Conservation (phyloP, 2,113 vertebrate genomes). For the Mastomys coucha region DNA sequence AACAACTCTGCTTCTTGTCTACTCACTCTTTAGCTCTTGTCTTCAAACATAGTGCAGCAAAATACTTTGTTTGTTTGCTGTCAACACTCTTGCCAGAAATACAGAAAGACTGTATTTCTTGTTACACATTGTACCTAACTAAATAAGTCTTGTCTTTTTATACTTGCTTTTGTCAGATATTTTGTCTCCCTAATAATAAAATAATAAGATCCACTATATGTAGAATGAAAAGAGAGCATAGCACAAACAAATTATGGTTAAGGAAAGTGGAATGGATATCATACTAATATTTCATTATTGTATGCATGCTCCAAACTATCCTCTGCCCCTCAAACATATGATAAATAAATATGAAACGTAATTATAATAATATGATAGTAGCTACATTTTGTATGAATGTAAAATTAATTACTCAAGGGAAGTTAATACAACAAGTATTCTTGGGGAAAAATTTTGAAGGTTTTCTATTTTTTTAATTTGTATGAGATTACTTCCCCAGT, state of each 20-base stretch:
- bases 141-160: not conserved
- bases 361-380: not conserved
- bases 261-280: not conserved
- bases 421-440: not conserved
- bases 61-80: too few species aligned
- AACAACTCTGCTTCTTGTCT: not conserved
- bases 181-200: not conserved
- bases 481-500: not conserved
- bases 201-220: not conserved
- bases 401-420: not conserved
- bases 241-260: not conserved
- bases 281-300: not conserved
- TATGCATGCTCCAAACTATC: not conserved
- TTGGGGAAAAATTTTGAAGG: not conserved
- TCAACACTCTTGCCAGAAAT: not conserved
- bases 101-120: not conserved
- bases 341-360: not conserved
- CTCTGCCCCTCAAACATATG: not conserved
- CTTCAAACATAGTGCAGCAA: not conserved
- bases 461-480: not conserved
- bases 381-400: not conserved
- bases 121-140: not conserved
- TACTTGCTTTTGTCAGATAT: not conserved
- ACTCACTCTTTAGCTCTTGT: not conserved
- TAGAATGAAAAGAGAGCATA: not conserved